phyloP scores from a whole-genome alignment of 2,888 invertebrate genomes.

The Orchestes rusci region DNA sequence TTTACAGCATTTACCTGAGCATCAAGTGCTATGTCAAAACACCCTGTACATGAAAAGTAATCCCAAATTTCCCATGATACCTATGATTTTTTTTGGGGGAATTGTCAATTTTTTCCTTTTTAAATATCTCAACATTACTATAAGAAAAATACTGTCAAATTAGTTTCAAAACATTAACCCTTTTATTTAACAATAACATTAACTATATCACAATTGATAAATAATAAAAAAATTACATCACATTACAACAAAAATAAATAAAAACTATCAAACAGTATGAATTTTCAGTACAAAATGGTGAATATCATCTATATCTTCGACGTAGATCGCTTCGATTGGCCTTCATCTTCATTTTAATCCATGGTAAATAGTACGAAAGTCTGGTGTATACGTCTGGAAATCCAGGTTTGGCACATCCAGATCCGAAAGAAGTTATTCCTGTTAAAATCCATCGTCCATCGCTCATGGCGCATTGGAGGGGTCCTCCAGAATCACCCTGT shows the following conservation, averaged over 20 bases:
- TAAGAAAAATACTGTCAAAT: too few relatives aligned
- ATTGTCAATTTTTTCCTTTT: too few relatives aligned
- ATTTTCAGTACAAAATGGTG: background rate
- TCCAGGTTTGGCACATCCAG: conserved; percentile 82
- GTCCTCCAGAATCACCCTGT: conserved; percentile 87
- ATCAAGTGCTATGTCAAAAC: too few relatives aligned
- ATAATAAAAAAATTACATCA: too few relatives aligned
- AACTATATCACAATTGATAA: too few relatives aligned
- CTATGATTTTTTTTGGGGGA: too few relatives aligned
- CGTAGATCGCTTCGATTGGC: conserved; percentile 17
- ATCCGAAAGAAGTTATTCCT: conserved; percentile 87
- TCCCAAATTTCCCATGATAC: too few relatives aligned
- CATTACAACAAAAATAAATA: background rate
- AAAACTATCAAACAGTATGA: background rate
- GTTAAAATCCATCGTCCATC: conserved; percentile 84
- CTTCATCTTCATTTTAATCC: conserved; percentile 55
- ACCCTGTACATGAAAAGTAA: too few relatives aligned
- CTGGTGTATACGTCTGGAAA: conserved; percentile 86
- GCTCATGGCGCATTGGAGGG: conserved; percentile 70
- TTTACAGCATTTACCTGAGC: too few relatives aligned
- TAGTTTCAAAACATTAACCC: too few relatives aligned
- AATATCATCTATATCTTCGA: conserved; percentile 4
- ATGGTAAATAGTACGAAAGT: conserved; percentile 74
- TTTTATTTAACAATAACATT: too few relatives aligned
- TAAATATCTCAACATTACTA: too few relatives aligned